Evolutionary conservation across 1,140 invertebrate species (phyloP), one percentile per base, ranked within the genome.

Genomic region (Rhyacophila brunnea): DNA sequence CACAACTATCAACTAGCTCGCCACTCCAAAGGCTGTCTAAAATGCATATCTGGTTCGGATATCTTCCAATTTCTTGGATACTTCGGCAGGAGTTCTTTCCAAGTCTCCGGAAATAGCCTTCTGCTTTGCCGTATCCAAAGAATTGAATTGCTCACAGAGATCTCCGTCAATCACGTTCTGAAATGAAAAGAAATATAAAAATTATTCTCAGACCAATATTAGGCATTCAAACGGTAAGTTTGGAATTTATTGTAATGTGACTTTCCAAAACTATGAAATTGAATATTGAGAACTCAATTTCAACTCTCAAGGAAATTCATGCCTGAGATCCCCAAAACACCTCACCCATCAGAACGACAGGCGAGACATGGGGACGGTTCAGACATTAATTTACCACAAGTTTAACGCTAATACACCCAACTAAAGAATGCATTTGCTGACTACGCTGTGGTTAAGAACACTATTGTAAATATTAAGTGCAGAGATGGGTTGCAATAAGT

Each of bases 151-250:
- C 77, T 99, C 98, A 74, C 98, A 99, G 2, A 99, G 79, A 77
- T 99, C 98, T 4, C 98, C 98, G 77, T 99, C 98, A 61, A 99
- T 92, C 0, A 99, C 95, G 81, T 96, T 97, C 86, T 95, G 74
- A 56, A 81, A 80, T 47, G 4, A 62, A 62, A 55, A 18, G 46
- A 32, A 57, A 43, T 42, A 52, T 34, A 5, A n/a, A 6, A 44
- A 32, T 57, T 42, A 58, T 34, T 20, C n/a, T n/a, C n/a, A n/a
- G n/a, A n/a, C n/a, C 17, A 17, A 9, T 34, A 47, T 45, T n/a
- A n/a, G n/a, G n/a, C n/a, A n/a, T n/a, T n/a, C n/a, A n/a, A n/a
- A n/a, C n/a, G n/a, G 15, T 11, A 10, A 7, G 9, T n/a, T 20
- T 44, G 6, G 17, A 9, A 13, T 13, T 38, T 13, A 13, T 51